These are phyloP conservation scores for Promerops cafer DNA, from an alignment of 2,113 vertebrate species.

Conservation along the genomic window DNA sequence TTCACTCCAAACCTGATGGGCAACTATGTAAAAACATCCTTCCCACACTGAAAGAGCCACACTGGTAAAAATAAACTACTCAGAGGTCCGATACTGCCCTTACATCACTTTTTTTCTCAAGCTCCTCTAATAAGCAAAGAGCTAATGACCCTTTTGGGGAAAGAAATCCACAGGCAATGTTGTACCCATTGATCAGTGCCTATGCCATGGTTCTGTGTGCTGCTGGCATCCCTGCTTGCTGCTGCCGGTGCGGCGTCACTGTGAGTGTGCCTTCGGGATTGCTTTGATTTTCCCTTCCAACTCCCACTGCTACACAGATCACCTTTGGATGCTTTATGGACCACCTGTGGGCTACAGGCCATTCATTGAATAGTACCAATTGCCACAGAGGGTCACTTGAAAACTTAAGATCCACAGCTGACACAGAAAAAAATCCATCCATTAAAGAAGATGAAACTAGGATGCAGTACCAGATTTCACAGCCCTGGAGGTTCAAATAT, in stretches of 20 bases:
- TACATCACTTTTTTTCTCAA: not conserved
- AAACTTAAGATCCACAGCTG: constrained; percentile 18
- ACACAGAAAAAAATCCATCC: not conserved
- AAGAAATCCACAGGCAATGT: not conserved
- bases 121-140: not conserved
- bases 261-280: not conserved
- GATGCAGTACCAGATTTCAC: not conserved
- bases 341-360: not conserved
- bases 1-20: not conserved
- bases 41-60: not conserved
- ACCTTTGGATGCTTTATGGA: not conserved
- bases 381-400: not conserved
- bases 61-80: not conserved
- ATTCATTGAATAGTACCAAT: not conserved
- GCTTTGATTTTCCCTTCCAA: not conserved
- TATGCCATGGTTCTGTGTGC: not conserved
- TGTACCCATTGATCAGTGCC: not conserved
- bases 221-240: not conserved
- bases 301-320: not conserved
- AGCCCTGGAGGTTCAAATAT: constrained; percentile 13
- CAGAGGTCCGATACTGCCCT: not conserved
- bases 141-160: not conserved
- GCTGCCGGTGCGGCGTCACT: rapidly evolving
- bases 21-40: not conserved
- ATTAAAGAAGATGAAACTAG: constrained; percentile 14